Percentiles rank a stretch among this genome's conserved stretches.
Evolutionary conservation across 2,888 invertebrate genomes (phyloP).

Genomic region (Agelastica alni): DNA sequence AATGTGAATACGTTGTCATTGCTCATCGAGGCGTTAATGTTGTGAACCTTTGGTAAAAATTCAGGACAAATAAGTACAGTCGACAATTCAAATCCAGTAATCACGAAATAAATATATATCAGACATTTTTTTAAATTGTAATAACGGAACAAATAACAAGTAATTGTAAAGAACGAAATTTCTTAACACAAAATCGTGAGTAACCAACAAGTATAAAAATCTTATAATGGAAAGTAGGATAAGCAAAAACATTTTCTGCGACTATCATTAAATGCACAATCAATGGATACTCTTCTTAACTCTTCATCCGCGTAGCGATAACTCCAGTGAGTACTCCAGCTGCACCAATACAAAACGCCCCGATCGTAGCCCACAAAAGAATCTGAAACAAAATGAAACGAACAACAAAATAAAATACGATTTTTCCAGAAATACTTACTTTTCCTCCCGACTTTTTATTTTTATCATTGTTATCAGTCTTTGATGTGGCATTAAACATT

Average conservation of each 20-base stretch:
- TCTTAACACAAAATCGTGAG: neutral
- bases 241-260: neutral
- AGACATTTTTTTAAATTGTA: conserved; percentile 5
- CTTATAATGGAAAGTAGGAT: neutral
- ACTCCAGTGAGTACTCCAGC: conserved; percentile 76
- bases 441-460: conserved; percentile 21
- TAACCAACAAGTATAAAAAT: conserved; percentile 6
- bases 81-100: no score
- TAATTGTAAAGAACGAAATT: neutral
- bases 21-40: no score
- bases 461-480: conserved; percentile 15
- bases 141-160: conserved; percentile 3
- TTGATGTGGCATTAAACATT: conserved; percentile 54
- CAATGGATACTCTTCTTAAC: neutral
- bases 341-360: conserved; percentile 70
- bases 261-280: neutral
- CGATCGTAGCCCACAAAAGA: conserved; percentile 69
- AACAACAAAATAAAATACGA: no score
- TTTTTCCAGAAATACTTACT: conserved; percentile 26
- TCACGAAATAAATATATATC: no score
- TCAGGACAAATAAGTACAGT: no score
- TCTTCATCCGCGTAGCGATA: conserved; percentile 74
- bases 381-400: conserved; percentile 52
- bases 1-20: no score
- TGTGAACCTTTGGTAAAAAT: no score